Conservation (phyloP, 2,888 invertebrate species). For the Oscheius sp. region DNA sequence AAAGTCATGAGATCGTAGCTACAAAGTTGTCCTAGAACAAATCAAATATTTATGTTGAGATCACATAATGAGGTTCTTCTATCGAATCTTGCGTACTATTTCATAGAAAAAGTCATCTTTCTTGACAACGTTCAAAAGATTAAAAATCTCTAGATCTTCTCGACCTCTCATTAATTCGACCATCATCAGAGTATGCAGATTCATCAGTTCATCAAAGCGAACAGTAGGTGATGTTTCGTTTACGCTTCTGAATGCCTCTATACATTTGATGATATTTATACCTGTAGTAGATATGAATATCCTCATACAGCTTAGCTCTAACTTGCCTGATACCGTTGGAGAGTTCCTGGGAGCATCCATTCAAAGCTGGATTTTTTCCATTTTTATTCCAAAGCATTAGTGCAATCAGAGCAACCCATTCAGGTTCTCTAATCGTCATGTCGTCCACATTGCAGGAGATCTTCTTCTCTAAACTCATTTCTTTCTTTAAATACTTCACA, state of each 20-base stretch:
- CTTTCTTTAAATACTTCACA: constrained; percentile 13
- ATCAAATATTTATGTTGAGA: too few species aligned
- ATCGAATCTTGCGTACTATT: constrained; percentile 14
- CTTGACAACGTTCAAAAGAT: constrained; percentile 8
- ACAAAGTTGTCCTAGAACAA: too few species aligned
- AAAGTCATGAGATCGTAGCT: too few species aligned
- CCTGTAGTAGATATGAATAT: constrained; percentile 17
- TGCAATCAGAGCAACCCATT: constrained; percentile 1
- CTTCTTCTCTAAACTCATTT: constrained; percentile 21
- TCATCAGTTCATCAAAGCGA: constrained; percentile 15
- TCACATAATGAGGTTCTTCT: neutral
- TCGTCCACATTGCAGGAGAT: constrained; percentile 1
- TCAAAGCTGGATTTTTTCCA: too few species aligned
- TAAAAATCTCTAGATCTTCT: constrained; percentile 23
- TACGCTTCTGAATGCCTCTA: too few species aligned
- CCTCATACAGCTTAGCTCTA: constrained; percentile 12
- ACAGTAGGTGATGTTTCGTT: constrained; percentile 2
- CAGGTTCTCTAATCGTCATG: constrained; percentile 8
- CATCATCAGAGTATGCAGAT: constrained; percentile 7
- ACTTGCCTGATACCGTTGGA: neutral
- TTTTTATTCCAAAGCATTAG: constrained; percentile 17
- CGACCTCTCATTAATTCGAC: constrained; percentile 13
- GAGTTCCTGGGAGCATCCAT: too few species aligned
- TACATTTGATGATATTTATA: too few species aligned
- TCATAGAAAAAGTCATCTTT: constrained; percentile 22